phyloP scores from a whole-genome alignment of 2,113 vertebrate species.

The Mirza zaza region DNA sequence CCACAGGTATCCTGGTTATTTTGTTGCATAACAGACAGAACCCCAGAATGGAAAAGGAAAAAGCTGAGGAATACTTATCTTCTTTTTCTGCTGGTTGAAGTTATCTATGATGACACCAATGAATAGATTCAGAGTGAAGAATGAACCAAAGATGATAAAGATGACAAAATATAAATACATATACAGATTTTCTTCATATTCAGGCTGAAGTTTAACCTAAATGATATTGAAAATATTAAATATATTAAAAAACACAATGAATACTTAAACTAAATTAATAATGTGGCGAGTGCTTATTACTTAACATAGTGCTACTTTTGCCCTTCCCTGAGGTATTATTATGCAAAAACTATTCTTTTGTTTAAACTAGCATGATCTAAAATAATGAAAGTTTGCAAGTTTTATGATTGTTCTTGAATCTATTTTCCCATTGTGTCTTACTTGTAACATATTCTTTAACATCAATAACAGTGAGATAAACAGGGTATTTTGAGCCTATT shows the following conservation, averaged over 20 bases:
- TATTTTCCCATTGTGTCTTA: constrained; percentile 14
- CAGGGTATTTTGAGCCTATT: neutral
- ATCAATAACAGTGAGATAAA: constrained; percentile 18
- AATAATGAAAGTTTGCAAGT: neutral
- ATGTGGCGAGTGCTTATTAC: neutral
- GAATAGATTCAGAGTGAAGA: constrained; percentile 98
- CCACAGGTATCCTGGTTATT: neutral
- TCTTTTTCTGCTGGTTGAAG: constrained; percentile 99
- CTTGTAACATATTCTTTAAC: neutral
- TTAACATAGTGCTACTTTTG: neutral
- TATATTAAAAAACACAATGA: constrained; percentile 11
- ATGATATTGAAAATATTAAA: constrained; percentile 69
- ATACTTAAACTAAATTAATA: neutral
- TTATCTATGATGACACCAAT: constrained; percentile 99
- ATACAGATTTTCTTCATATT: constrained; percentile 90
- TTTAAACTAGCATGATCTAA: neutral
- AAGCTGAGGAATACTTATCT: constrained; percentile 93
- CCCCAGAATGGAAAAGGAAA: neutral
- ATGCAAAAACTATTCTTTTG: constrained; percentile 15
- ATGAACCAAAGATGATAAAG: constrained; percentile 98
- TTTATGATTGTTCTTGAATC: neutral
- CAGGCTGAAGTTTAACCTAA: constrained; percentile 90
- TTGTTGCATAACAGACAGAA: neutral
- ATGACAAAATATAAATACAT: constrained; percentile 98
- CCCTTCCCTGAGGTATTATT: neutral